Evolutionary conservation across 2,888 invertebrate species (phyloP), one percentile per base, ranked within the genome.

Genomic region (Campoplex nolae): DNA sequence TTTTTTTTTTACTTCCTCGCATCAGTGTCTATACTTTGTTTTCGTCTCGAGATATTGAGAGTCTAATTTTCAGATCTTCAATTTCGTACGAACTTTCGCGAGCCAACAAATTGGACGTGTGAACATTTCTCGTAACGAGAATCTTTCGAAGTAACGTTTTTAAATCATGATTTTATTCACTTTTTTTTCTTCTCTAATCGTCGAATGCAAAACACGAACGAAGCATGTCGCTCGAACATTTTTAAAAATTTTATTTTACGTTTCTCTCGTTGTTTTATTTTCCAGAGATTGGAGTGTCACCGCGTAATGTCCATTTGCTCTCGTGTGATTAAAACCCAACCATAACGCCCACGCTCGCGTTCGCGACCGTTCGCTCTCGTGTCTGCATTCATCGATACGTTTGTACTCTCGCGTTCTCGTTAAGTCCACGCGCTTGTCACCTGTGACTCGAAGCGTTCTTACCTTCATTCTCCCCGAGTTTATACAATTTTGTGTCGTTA

Each of bases 391-490:
- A 67, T 78, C 73, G 73, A 74, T 74, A 74, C 48, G 54, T 82
- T 87, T 82, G 23, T 77, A 82, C 84, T 87, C 45, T 81, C 32
- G 74, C 78, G 76, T 86, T 88, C 86, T 86, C 84, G 88, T 88
- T 90, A 84, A 23, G 87, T 88, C 87, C 84, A 80, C 78, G 71
- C 70, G 84, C 88, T 88, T 89, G 89, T 90, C 90, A 90, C 89
- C 89, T 88, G 90, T 82, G 85, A 81, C 84, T 85, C 42, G 56
- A 32, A 54, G 6, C 3, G 79, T 83, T 48, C 75, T 79, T 83
- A 79, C 75, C 54, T 68, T 78, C 82, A 58, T 68, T 51, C 75
- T 75, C 75, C 38, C 38, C 68, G 70, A 65, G 75, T 76, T 75
- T 75, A 68, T 58, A 62, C 71, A 35, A 68, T 35, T 74, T 65